These are phyloP conservation scores for Halisarca cf. caerulea DNA, from an alignment of 37 sponge, comb jelly and placozoan genomes.

Conservation along the genomic window DNA sequence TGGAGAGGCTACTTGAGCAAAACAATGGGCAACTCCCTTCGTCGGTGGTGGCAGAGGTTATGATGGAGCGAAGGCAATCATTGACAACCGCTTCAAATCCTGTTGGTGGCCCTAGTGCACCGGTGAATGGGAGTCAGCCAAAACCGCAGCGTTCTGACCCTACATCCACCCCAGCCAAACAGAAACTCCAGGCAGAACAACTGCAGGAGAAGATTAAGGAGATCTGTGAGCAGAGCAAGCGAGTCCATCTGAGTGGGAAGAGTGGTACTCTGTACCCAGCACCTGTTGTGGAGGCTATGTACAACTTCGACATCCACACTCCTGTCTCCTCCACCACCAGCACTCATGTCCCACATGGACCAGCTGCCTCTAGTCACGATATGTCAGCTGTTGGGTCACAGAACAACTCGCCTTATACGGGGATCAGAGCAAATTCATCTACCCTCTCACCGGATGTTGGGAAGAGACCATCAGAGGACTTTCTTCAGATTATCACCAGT, in stretches of 20 bases:
- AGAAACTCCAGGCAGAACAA: not conserved
- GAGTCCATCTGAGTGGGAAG: constrained; percentile 4
- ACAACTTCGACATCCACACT: not conserved
- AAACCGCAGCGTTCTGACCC: not conserved
- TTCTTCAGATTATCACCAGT: not conserved
- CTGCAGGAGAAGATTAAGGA: constrained; percentile 25
- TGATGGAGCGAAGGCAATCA: not conserved
- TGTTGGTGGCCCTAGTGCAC: not conserved
- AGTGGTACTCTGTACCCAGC: constrained; percentile 2
- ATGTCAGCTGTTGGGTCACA: no score
- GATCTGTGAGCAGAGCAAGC: constrained; percentile 12
- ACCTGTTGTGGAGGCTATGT: constrained; percentile 16
- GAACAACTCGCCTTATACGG: not conserved
- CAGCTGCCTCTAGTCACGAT: not conserved
- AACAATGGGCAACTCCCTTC: constrained; percentile 70
- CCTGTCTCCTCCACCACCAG: not conserved
- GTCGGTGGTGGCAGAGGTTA: constrained; percentile 29
- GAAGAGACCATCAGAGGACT: not conserved
- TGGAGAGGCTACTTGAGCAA: constrained; percentile 75
- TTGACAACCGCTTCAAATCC: not conserved
- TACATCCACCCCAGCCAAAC: not conserved
- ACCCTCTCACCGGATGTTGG: not conserved
- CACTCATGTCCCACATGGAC: not conserved
- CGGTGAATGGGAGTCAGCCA: no score
- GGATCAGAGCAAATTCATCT: not conserved